Conservation (phyloP, 2,888 invertebrate species). For the Stenoptilia bipunctidactyla region DNA sequence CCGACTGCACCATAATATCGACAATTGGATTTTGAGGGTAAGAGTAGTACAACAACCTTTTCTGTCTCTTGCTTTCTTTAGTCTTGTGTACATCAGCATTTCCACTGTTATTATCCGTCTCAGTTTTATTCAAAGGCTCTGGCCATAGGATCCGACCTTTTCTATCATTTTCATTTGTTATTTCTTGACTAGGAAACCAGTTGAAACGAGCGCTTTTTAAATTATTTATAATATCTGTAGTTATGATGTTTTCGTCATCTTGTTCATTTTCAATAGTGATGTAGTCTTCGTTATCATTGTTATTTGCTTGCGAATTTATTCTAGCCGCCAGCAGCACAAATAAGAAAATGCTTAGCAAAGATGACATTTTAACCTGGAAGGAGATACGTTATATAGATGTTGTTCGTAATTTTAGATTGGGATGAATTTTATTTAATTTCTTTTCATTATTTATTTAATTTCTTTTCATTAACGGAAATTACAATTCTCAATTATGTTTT, state of each 20-base stretch:
- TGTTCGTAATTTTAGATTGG: too few species aligned
- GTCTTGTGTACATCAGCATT: constrained; percentile 1
- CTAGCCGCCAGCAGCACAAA: too few species aligned
- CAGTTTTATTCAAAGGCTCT: constrained; percentile 23
- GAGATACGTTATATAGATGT: too few species aligned
- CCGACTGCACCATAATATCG: constrained; percentile 47
- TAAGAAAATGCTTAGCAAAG: too few species aligned
- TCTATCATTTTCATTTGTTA: constrained; percentile 18
- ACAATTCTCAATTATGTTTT: too few species aligned
- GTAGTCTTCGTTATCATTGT: too few species aligned
- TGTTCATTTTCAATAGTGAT: background rate
- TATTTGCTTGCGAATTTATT: too few species aligned
- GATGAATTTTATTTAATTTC: too few species aligned
- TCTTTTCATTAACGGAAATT: too few species aligned
- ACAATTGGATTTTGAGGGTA: constrained; percentile 46
- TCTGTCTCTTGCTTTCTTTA: constrained; percentile 18
- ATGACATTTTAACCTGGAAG: too few species aligned
- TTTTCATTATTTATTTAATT: too few species aligned
- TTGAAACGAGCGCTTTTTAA: background rate
- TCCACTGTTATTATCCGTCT: constrained; percentile 12
- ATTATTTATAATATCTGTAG: background rate
- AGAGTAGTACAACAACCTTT: constrained; percentile 35
- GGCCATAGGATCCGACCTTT: constrained; percentile 41
- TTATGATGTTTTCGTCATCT: background rate
- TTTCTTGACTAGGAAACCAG: background rate